phyloP scores from a whole-genome alignment of 2,797 vertebrate genomes.

The Discoglossus pictus region DNA sequence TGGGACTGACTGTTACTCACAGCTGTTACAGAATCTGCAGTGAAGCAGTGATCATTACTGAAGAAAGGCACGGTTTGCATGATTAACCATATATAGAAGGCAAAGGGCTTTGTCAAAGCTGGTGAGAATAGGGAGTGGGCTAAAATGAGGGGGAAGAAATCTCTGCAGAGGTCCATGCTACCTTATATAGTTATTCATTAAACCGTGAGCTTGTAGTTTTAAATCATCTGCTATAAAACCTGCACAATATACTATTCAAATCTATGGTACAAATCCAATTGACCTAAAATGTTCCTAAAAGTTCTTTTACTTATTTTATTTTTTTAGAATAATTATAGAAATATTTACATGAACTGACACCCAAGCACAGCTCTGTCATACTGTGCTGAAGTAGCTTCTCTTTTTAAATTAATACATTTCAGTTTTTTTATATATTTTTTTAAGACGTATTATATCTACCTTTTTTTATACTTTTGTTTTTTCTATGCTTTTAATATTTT shows the following conservation, averaged over 20 bases:
- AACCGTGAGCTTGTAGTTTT: background rate
- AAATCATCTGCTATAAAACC: too few species aligned
- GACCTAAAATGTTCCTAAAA: too few species aligned
- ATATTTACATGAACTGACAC: too few species aligned
- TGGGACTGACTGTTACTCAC: slow-evolving; percentile 38
- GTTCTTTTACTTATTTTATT: too few species aligned
- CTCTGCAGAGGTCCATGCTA: slow-evolving; percentile 21
- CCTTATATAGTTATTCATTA: background rate
- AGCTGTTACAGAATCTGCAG: slow-evolving; percentile 39
- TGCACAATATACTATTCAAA: too few species aligned
- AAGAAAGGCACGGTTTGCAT: slow-evolving; percentile 28
- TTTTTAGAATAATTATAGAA: too few species aligned
- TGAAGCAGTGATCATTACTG: slow-evolving; percentile 34
- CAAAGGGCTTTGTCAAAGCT: slow-evolving; percentile 24
- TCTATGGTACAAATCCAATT: too few species aligned
- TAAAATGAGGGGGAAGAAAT: slow-evolving; percentile 41
- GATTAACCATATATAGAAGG: slow-evolving; percentile 33
- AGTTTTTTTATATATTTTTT: too few species aligned
- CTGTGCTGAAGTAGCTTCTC: too few species aligned
- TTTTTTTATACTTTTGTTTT: background rate
- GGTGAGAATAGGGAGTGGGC: slow-evolving; percentile 33
- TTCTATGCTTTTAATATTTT: background rate
- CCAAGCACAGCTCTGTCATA: too few species aligned
- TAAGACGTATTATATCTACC: too few species aligned
- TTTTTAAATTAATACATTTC: too few species aligned